Evolutionary conservation across 2,113 vertebrate genomes (phyloP), one percentile per base, ranked within the genome.

Genomic region (Pelobates fuscus): DNA sequence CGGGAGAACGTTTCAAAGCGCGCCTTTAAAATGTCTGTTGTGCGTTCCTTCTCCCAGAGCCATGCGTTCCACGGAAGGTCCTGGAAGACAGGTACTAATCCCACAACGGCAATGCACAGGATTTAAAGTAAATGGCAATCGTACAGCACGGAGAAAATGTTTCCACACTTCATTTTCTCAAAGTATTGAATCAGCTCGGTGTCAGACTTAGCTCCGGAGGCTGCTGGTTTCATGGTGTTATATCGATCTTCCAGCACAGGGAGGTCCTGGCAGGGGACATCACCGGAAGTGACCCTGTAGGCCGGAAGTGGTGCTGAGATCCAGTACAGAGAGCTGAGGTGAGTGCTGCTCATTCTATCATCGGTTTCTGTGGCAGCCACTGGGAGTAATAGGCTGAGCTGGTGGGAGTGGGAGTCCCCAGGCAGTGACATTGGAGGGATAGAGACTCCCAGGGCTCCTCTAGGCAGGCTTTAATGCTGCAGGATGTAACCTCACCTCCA

Each of bases 61-160:
- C 49, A 23, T 3, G 26, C 24, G 57, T 41, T 52, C 27, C 20
- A 67, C 67, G 80, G 25, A 76, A 82, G 77, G 71, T 73, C 71
- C 60, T 73, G 29, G 4, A 14, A 65, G 71, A 17, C 11, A 5
- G 5, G 12, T 20, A 18, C 0, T 43, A 21, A n/a, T n/a, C n/a
- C n/a, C n/a, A n/a, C n/a, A n/a, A n/a, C n/a, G n/a, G n/a, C n/a
- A n/a, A n/a, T n/a, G n/a, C n/a, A n/a, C n/a, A n/a, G n/a, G n/a
- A n/a, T n/a, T n/a, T n/a, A n/a, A n/a, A n/a, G n/a, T n/a, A n/a
- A n/a, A n/a, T n/a, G n/a, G n/a, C n/a, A n/a, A n/a, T n/a, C n/a
- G n/a, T n/a, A n/a, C n/a, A n/a, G n/a, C n/a, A n/a, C n/a, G n/a
- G n/a, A n/a, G n/a, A n/a, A n/a, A n/a, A n/a, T n/a, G n/a, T n/a